phyloP scores from a whole-genome alignment of 2,888 invertebrate species.

The Megaustenia siamemsis region DNA sequence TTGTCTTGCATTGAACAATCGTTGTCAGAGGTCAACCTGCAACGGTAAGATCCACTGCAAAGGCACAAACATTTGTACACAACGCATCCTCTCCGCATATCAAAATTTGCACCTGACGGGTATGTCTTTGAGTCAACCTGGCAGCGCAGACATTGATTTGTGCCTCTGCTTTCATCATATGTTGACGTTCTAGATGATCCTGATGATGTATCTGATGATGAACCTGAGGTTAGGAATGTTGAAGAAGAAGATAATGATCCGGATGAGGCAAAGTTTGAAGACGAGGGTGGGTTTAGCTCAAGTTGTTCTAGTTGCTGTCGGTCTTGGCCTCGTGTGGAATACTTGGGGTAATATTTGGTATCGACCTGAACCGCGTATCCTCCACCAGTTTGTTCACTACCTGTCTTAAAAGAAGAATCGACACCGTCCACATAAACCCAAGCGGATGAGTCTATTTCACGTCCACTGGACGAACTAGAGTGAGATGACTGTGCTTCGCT shows the following conservation, averaged over 20 bases:
- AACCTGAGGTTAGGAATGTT: slow-evolving; percentile 5
- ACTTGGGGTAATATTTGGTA: slow-evolving; percentile 27
- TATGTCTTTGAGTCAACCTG: slow-evolving; percentile 54
- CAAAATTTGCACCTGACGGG: slow-evolving; percentile 55
- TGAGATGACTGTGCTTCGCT: neutral
- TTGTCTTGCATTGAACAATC: slow-evolving; percentile 44
- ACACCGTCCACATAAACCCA: neutral
- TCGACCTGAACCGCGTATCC: slow-evolving; percentile 41
- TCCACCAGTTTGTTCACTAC: slow-evolving; percentile 15
- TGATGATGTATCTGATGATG: slow-evolving; percentile 5
- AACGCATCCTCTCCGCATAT: slow-evolving; percentile 60
- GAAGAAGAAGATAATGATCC: slow-evolving; percentile 9
- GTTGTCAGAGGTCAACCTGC: slow-evolving; percentile 57
- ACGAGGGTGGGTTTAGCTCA: neutral
- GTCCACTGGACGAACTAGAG: neutral
- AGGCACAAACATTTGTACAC: slow-evolving; percentile 60
- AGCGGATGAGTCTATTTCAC: neutral
- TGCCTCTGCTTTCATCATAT: neutral
- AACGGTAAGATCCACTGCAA: slow-evolving; percentile 60
- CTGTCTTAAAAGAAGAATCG: neutral
- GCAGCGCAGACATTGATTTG: slow-evolving; percentile 51
- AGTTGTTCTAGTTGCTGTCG: slow-evolving; percentile 7
- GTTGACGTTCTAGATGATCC: neutral
- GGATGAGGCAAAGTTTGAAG: slow-evolving; percentile 11
- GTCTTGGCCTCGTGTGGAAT: neutral